A percentile compares a stretch with the other conserved stretches of the same genome.
phyloP scores from a whole-genome alignment of 2,888 invertebrate species.

The Polyommatus icarus region DNA sequence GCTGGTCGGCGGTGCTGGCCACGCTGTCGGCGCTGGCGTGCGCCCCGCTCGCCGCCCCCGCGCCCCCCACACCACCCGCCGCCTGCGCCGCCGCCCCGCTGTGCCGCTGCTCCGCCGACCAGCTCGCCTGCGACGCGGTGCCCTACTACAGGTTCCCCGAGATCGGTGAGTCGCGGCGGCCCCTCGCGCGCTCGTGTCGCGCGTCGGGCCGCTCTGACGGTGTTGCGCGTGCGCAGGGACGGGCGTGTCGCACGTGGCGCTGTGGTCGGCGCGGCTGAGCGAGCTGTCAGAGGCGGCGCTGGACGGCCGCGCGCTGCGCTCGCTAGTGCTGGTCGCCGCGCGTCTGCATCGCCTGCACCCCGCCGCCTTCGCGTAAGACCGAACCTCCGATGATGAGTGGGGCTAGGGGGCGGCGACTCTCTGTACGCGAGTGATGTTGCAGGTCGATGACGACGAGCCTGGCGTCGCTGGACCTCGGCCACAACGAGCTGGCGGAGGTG shows the following conservation, averaged over 20 bases:
- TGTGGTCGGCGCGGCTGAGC: conserved; percentile 80
- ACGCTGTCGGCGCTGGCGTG: conserved; percentile 40
- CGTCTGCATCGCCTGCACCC: conserved; percentile 85
- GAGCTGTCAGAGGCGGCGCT: conserved; percentile 88
- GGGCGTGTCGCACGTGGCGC: conserved; percentile 85
- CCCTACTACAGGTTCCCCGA: conserved; percentile 62
- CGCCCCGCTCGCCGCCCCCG: neutral
- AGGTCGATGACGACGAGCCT: conserved; percentile 89
- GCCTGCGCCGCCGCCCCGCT: conserved; percentile 51
- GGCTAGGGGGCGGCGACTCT: neutral
- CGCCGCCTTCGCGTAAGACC: conserved; percentile 75
- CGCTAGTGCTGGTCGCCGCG: conserved; percentile 88
- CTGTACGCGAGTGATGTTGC: conserved; percentile 48
- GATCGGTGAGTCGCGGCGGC: conserved; percentile 46
- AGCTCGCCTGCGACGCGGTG: conserved; percentile 57
- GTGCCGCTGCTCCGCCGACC: conserved; percentile 58
- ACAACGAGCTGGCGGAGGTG: conserved; percentile 85
- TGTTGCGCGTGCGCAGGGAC: conserved; percentile 43
- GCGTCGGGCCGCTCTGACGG: neutral
- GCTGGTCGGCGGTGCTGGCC: conserved; percentile 35
- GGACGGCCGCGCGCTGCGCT: conserved; percentile 85
- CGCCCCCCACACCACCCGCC: conserved; percentile 37
- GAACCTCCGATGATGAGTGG: neutral
- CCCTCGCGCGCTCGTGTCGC: neutral
- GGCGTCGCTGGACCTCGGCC: conserved; percentile 88